Conservation (phyloP, 2,113 vertebrate genomes). For the Brachyhypopomus gauderio region DNA sequence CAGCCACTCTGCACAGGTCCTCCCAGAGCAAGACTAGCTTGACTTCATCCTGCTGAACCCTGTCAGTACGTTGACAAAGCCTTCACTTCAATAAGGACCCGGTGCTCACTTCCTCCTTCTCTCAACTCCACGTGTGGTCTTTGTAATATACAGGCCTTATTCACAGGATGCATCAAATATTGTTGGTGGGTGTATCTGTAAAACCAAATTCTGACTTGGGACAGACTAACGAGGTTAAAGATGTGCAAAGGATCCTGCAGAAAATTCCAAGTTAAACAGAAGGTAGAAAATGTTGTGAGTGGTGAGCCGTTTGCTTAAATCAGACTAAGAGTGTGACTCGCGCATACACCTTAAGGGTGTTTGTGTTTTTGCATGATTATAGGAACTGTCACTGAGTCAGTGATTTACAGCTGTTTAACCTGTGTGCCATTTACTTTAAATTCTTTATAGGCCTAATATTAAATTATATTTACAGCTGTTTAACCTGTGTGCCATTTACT, state of each 20-base stretch:
- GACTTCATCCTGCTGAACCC: constrained; percentile 31
- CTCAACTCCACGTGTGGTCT: neutral
- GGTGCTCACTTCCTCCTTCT: neutral
- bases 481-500: neutral
- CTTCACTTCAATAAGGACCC: constrained; percentile 5
- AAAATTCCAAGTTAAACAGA: neutral
- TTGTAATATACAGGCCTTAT: neutral
- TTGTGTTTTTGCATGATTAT: neutral
- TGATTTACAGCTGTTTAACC: neutral
- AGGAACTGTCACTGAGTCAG: neutral
- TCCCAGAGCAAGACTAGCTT: neutral
- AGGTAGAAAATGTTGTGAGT: too few species aligned
- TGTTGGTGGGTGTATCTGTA: neutral
- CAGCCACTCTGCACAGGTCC: neutral
- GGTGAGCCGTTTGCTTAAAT: neutral
- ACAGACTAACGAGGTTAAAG: neutral
- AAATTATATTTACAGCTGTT: neutral
- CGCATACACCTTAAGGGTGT: neutral
- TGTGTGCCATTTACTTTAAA: too few species aligned
- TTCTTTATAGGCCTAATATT: too few species aligned
- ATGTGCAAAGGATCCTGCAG: neutral
- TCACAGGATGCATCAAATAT: neutral
- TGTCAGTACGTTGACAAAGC: constrained; percentile 32
- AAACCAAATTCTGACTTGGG: neutral
- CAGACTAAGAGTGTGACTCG: neutral